phyloP scores from a whole-genome alignment of 2,797 vertebrate genomes.

The Lepidocolaptes lacrymiger region DNA sequence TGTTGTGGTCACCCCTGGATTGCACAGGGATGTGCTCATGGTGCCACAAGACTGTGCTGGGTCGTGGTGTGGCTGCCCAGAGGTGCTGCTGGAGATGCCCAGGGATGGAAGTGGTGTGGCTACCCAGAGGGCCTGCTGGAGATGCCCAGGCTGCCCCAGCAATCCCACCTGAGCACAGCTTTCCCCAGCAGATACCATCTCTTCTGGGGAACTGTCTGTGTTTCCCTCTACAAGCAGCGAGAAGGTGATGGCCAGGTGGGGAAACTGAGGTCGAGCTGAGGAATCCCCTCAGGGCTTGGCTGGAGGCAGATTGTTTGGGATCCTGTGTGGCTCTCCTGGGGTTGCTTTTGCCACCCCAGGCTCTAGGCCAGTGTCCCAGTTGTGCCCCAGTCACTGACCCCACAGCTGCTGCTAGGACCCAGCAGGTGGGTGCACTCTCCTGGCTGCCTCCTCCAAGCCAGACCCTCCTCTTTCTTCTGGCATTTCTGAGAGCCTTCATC shows the following conservation, averaged over 20 bases:
- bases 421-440: fast-evolving
- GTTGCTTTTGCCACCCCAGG: neutral
- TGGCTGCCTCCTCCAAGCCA: neutral
- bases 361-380: neutral
- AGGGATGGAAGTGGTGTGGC: fast-evolving
- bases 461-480: neutral
- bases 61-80: fast-evolving
- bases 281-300: neutral
- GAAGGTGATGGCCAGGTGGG: neutral
- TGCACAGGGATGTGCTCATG: neutral
- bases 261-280: neutral
- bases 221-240: neutral
- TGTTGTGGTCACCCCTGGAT: fast-evolving
- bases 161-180: neutral
- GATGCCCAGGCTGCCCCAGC: neutral
- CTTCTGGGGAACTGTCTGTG: neutral
- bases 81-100: neutral
- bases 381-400: neutral
- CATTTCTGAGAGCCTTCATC: neutral
- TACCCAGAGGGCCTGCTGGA: neutral
- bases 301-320: neutral
- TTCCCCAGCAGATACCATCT: fast-evolving
- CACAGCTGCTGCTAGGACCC: fast-evolving
- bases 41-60: neutral
- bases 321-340: neutral